Conservation (phyloP, 1,140 invertebrate species). For the Temnothorax longispinosus region DNA sequence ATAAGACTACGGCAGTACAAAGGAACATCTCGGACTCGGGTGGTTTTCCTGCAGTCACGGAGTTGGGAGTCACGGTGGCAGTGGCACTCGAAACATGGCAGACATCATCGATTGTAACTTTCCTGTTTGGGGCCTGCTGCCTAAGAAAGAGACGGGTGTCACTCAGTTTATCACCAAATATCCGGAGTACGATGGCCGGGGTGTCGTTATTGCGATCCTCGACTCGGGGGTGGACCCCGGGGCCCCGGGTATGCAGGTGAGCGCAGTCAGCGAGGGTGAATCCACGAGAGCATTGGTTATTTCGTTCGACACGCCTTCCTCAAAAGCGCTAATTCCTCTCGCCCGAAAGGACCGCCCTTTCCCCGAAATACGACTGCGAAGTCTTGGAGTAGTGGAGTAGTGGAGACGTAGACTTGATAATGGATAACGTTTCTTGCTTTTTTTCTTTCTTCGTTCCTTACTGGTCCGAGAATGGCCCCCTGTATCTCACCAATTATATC, state of each 20-base stretch:
- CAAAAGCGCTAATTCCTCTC: neutral
- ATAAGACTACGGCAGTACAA: conserved; percentile 81
- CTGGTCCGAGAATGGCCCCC: neutral
- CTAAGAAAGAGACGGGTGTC: conserved; percentile 98
- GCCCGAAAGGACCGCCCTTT: neutral
- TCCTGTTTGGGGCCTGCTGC: conserved; percentile 93
- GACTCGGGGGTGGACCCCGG: conserved; percentile 99
- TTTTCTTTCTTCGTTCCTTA: neutral
- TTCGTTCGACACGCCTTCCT: conserved; percentile 61
- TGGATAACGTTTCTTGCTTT: neutral
- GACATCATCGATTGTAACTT: conserved; percentile 91
- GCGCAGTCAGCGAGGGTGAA: conserved; percentile 63
- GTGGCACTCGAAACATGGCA: conserved; percentile 85
- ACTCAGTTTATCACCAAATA: conserved; percentile 95
- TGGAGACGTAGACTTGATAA: neutral
- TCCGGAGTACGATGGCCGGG: conserved; percentile 97
- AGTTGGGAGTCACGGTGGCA: conserved; percentile 75
- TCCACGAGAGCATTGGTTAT: conserved; percentile 9
- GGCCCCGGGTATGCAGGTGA: conserved; percentile 96
- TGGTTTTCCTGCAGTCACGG: conserved; percentile 77
- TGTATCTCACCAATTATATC: neutral
- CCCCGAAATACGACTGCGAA: neutral
- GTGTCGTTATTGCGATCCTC: conserved; percentile 96
- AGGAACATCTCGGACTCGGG: conserved; percentile 79
- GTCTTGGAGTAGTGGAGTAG: neutral